Evolutionary conservation across 2,113 vertebrate species (phyloP).

Genomic region (Notiomystis cincta): DNA sequence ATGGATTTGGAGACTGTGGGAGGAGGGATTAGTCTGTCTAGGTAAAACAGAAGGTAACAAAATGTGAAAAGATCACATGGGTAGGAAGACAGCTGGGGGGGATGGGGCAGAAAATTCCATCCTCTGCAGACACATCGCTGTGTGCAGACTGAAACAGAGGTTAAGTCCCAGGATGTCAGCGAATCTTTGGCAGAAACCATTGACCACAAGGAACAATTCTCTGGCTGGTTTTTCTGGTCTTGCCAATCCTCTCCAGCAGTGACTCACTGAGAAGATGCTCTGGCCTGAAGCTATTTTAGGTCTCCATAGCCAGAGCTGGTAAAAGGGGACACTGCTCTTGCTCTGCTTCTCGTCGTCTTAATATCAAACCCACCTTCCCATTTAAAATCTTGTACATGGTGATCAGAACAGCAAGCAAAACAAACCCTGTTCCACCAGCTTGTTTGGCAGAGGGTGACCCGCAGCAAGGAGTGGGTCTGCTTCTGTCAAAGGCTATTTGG

Average conservation of each 20-base stretch:
- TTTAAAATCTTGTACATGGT: not conserved
- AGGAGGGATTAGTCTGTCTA: not conserved
- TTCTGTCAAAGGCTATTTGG: not conserved
- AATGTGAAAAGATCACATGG: accelerated
- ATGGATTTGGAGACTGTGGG: not conserved
- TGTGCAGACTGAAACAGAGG: not conserved
- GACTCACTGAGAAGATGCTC: not conserved
- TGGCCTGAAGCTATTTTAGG: not conserved
- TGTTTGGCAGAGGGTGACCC: not conserved
- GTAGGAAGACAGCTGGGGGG: not conserved
- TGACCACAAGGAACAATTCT: not conserved
- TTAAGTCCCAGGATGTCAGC: not conserved
- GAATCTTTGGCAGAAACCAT: not conserved
- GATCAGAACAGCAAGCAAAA: not conserved
- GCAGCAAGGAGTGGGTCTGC: not conserved
- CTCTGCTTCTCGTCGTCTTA: not conserved
- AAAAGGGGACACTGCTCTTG: not conserved
- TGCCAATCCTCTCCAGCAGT: not conserved
- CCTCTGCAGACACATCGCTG: not conserved
- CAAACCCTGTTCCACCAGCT: not conserved
- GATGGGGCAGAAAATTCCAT: not conserved
- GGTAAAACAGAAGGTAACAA: not conserved
- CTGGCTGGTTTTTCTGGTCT: not conserved
- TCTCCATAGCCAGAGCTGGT: not conserved
- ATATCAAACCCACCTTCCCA: not conserved